These are phyloP conservation scores for Cheilosia grossa DNA, from an alignment of 2,888 invertebrate species.

Conservation along the genomic window DNA sequence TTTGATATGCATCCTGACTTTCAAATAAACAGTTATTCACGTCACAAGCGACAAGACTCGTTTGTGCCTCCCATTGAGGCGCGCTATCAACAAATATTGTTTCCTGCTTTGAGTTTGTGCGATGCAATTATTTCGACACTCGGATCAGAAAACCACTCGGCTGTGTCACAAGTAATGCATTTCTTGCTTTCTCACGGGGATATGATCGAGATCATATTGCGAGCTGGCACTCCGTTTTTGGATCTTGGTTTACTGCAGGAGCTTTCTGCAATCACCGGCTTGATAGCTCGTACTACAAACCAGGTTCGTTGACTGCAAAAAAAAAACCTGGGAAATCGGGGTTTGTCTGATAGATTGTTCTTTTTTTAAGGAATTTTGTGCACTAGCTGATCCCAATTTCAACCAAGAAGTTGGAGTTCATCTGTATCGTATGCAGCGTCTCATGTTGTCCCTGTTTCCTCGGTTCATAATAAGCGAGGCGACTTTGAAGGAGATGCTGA, in stretches of 20 bases:
- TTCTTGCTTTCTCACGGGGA: slow-evolving; percentile 92
- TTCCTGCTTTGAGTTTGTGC: slow-evolving; percentile 92
- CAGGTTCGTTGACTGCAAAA: slow-evolving; percentile 78
- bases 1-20: slow-evolving; percentile 90
- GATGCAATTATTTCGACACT: slow-evolving; percentile 92
- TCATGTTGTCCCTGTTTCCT: slow-evolving; percentile 90
- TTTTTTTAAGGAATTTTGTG: slow-evolving; percentile 80
- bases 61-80: slow-evolving; percentile 87
- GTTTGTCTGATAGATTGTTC: background rate
- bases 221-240: slow-evolving; percentile 88
- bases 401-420: slow-evolving; percentile 85
- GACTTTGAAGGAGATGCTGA: slow-evolving; percentile 80
- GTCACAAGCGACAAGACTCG: slow-evolving; percentile 77
- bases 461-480: slow-evolving; percentile 86
- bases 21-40: slow-evolving; percentile 78
- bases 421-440: slow-evolving; percentile 88
- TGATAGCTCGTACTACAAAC: slow-evolving; percentile 88
- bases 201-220: slow-evolving; percentile 90
- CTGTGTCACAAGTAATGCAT: slow-evolving; percentile 91
- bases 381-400: slow-evolving; percentile 79
- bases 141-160: slow-evolving; percentile 92
- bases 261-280: slow-evolving; percentile 89
- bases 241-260: slow-evolving; percentile 88
- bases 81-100: slow-evolving; percentile 92
- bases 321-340: background rate